Evolutionary conservation across 2,797 vertebrate genomes (phyloP).

Genomic region (Arremon aurantiirostris): DNA sequence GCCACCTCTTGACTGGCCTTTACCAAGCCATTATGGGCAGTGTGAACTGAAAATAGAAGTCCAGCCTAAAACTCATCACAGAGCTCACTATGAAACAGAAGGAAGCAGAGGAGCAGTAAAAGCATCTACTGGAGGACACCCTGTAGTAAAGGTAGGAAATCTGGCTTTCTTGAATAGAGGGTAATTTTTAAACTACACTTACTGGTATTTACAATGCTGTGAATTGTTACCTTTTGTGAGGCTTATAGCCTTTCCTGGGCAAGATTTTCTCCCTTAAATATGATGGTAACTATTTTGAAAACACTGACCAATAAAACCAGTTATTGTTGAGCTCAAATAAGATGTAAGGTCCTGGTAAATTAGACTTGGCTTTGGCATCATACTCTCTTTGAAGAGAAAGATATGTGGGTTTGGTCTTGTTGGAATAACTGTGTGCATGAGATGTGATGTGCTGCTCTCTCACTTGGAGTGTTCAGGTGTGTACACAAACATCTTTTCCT

Average conservation of each 20-base stretch:
- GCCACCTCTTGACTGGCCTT: conserved; percentile 95
- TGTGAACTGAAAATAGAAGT: conserved; percentile 97
- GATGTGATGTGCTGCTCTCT: neutral
- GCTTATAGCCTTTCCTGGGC: neutral
- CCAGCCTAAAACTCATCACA: conserved; percentile 98
- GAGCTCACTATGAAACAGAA: conserved; percentile 98
- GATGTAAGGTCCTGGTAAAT: neutral
- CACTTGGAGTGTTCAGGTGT: neutral
- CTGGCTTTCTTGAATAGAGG: neutral
- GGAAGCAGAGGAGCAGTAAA: conserved; percentile 97
- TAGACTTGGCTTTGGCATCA: neutral
- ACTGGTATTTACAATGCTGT: neutral
- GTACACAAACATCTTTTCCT: neutral
- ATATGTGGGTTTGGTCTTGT: neutral
- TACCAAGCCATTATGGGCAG: conserved; percentile 92
- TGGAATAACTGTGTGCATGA: neutral
- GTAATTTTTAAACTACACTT: neutral
- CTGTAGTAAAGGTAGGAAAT: conserved; percentile 91
- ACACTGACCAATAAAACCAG: neutral
- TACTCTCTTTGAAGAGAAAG: neutral
- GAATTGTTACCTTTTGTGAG: neutral
- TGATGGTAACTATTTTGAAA: neutral
- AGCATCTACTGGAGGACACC: conserved; percentile 92
- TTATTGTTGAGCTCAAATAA: neutral
- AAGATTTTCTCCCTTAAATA: neutral